A percentile compares a stretch with the other conserved stretches of the same genome.
These are phyloP conservation scores for Drosophila longiperda DNA, from an alignment of 2,888 invertebrate genomes.

Conservation along the genomic window DNA sequence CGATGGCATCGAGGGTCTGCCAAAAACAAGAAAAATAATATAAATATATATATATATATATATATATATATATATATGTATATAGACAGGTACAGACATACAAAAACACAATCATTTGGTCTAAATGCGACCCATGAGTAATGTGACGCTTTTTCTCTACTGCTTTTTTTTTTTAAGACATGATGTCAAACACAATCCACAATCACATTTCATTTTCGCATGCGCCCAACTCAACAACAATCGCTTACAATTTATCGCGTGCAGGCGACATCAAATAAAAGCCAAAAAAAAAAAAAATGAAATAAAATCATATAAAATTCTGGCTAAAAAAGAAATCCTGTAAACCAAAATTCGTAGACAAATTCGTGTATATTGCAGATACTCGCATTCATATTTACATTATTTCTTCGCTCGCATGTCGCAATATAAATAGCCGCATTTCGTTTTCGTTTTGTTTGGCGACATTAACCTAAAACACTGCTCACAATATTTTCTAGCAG, in stretches of 20 bases:
- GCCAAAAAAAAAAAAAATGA: background rate
- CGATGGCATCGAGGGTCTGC: conserved; percentile 89
- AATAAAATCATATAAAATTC: background rate
- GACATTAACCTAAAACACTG: conserved; percentile 8
- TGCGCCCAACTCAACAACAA: conserved; percentile 2
- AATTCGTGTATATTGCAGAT: conserved; percentile 38
- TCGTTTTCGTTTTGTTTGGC: conserved; percentile 56
- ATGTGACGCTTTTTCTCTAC: conserved; percentile 27
- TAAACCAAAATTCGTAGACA: conserved; percentile 27
- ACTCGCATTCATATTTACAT: conserved; percentile 50
- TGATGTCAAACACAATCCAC: conserved; percentile 21
- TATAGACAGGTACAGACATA: background rate
- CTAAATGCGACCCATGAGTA: conserved; percentile 47
- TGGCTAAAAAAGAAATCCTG: conserved; percentile 2
- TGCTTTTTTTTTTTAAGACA: background rate
- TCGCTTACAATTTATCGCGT: conserved; percentile 11
- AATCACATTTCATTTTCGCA: conserved; percentile 24
- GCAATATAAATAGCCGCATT: conserved; percentile 52
- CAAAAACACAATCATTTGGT: background rate
- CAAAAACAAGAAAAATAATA: conserved; percentile 4
- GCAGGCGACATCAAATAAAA: conserved; percentile 21
- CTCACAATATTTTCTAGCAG: conserved; percentile 2
- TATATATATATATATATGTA: background rate
- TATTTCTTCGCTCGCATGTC: conserved; percentile 55
- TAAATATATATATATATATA: background rate